These are phyloP conservation scores for Philantomba maxwellii DNA, from an alignment of 2,113 vertebrate species.

Conservation along the genomic window DNA sequence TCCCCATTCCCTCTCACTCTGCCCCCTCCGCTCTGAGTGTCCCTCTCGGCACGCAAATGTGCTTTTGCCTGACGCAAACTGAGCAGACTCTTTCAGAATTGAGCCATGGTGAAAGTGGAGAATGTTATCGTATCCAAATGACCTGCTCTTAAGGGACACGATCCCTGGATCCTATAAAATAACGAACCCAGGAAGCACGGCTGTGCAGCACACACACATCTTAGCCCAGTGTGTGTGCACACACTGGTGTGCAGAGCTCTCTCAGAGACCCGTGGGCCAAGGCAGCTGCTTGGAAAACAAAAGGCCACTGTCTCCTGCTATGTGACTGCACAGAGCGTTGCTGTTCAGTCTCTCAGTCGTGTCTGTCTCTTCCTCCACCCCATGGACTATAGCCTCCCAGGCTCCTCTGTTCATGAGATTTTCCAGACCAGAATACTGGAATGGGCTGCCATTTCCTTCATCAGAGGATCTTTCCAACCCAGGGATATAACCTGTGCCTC, in stretches of 20 bases:
- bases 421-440: neutral
- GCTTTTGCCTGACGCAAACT: neutral
- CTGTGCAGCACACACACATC: neutral
- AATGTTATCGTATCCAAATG: neutral
- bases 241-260: neutral
- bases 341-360: neutral
- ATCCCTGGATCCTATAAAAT: neutral
- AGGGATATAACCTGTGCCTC: neutral
- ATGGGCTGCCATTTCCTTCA: neutral
- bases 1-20: neutral
- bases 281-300: neutral
- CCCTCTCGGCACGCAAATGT: neutral
- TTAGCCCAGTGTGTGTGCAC: too few relatives aligned
- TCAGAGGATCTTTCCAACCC: neutral
- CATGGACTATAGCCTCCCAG: neutral
- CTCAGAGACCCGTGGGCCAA: neutral
- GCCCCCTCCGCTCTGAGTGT: neutral
- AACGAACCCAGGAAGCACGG: neutral
- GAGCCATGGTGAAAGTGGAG: neutral
- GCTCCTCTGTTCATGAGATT: neutral
- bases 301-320: neutral
- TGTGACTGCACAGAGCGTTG: neutral
- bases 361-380: neutral
- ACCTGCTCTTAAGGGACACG: neutral
- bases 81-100: neutral